Percentiles rank a stretch among this genome's conserved stretches.
phyloP scores from a whole-genome alignment of 64 coral and sea anemone genomes.

The Montipora cactus region DNA sequence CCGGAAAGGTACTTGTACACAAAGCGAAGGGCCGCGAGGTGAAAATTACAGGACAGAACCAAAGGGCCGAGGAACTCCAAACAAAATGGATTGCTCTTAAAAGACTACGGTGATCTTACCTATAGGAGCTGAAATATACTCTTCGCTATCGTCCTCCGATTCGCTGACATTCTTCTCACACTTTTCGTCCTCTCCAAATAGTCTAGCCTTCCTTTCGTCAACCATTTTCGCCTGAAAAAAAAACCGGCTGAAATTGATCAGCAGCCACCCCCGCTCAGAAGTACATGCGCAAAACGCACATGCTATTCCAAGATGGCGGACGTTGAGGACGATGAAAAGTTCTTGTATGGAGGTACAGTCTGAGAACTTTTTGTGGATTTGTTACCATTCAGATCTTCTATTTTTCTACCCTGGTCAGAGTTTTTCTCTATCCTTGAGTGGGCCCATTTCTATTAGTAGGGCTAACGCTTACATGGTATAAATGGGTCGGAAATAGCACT shows the following conservation, averaged over 20 bases:
- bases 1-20: not conserved
- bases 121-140: conserved; percentile 80
- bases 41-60: conserved; percentile 12
- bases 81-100: not conserved
- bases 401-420: no score
- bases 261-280: not conserved
- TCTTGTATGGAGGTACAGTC: conserved; percentile 61
- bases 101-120: conserved; percentile 30
- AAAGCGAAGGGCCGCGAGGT: not conserved
- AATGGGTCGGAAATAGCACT: no score
- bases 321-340: conserved; percentile 69
- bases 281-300: conserved; percentile 48
- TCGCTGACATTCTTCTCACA: conserved; percentile 67
- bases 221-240: conserved; percentile 54
- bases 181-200: conserved; percentile 42
- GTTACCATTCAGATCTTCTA: no score
- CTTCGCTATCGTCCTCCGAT: conserved; percentile 55
- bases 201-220: not conserved
- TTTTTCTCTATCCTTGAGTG: no score
- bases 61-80: not conserved
- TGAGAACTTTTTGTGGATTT: not conserved
- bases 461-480: no score
- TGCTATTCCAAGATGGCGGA: conserved; percentile 78
- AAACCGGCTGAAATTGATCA: not conserved
- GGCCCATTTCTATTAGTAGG: no score